These are phyloP conservation scores for Acrocyrtus sp. DNA, from an alignment of 2,888 invertebrate genomes.

Conservation along the genomic window DNA sequence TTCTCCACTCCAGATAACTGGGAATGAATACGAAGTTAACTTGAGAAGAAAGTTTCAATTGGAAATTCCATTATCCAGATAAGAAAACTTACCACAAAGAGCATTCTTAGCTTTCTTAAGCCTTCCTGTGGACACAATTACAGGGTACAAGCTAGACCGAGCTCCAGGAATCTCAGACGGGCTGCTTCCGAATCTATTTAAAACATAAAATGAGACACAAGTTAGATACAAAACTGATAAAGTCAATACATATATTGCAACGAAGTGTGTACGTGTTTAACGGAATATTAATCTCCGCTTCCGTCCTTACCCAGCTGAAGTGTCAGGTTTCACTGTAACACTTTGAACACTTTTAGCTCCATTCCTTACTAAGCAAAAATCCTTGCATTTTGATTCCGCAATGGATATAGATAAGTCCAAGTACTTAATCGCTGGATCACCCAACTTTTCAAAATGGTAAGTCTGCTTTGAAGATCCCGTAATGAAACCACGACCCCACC, in stretches of 20 bases:
- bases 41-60: too few species aligned
- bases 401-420: constrained; percentile 51
- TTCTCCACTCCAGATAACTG: constrained; percentile 61
- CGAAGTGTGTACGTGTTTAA: too few species aligned
- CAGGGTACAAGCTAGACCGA: constrained; percentile 58
- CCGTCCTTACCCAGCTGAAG: constrained; percentile 48
- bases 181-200: constrained; percentile 30
- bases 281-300: too few species aligned
- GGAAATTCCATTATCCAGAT: too few species aligned
- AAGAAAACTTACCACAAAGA: constrained; percentile 59
- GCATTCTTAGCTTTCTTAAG: constrained; percentile 60
- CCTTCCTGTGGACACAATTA: constrained; percentile 61
- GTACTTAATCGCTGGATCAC: constrained; percentile 51
- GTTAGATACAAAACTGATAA: background rate
- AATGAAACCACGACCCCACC: constrained; percentile 50
- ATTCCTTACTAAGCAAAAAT: constrained; percentile 62
- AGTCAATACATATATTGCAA: background rate
- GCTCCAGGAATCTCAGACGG: constrained; percentile 46
- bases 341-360: constrained; percentile 63
- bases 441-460: constrained; percentile 62
- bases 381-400: constrained; percentile 57
- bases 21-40: constrained; percentile 10
- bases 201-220: constrained; percentile 3
- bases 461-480: constrained; percentile 18
- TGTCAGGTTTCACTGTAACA: constrained; percentile 28